These are phyloP conservation scores for Eunapius fragilis DNA, from an alignment of 37 sponge, comb jelly and placozoan species.

Conservation along the genomic window DNA sequence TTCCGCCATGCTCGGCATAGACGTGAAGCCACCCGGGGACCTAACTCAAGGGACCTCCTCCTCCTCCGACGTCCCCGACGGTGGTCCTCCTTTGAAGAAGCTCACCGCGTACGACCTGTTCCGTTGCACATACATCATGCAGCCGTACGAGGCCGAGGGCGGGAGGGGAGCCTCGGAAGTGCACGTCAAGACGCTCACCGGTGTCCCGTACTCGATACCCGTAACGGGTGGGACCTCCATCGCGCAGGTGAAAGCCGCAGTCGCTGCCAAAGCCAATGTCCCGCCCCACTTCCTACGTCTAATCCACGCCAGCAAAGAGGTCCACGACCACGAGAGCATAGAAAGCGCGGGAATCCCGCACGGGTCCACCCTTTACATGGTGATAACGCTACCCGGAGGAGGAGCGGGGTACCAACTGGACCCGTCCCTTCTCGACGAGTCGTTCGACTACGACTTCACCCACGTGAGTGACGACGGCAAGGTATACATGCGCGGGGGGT, in stretches of 20 bases:
- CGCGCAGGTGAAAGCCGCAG: constrained; percentile 24
- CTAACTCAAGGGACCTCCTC: not conserved
- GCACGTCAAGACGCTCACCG: constrained; percentile 38
- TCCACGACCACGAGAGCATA: constrained; percentile 28
- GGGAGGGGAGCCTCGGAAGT: constrained; percentile 20
- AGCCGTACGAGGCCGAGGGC: constrained; percentile 4
- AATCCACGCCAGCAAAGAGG: constrained; percentile 7
- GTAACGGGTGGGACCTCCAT: constrained; percentile 16
- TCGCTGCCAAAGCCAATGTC: constrained; percentile 8
- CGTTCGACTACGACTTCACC: constrained; percentile 52
- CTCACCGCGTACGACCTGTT: constrained; percentile 33
- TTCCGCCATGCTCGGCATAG: constrained; percentile 37
- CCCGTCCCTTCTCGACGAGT: constrained; percentile 7
- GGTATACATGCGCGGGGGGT: constrained; percentile 37
- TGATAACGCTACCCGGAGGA: constrained; percentile 23
- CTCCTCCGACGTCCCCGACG: not conserved
- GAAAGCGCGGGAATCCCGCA: not conserved
- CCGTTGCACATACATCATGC: constrained; percentile 20
- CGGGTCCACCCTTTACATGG: constrained; percentile 3
- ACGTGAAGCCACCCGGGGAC: constrained; percentile 10
- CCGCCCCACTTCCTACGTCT: constrained; percentile 22
- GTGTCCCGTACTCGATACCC: not conserved
- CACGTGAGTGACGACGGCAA: constrained; percentile 2
- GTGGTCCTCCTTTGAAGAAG: constrained; percentile 3
- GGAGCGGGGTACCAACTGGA: constrained; percentile 29